These are phyloP conservation scores for Ophion costatus DNA, from an alignment of 2,888 invertebrate species.

Conservation along the genomic window DNA sequence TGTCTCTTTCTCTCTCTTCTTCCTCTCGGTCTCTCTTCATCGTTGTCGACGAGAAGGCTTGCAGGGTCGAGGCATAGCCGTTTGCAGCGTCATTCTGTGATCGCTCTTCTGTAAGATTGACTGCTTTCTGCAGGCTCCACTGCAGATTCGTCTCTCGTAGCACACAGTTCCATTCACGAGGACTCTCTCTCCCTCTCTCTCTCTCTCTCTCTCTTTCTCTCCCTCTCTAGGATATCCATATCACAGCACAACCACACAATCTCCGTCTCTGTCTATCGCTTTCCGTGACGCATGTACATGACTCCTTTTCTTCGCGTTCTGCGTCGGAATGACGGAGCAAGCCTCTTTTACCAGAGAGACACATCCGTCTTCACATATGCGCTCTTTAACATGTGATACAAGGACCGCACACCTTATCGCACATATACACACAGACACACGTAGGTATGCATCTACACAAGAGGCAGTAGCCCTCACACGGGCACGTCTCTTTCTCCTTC, in stretches of 20 bases:
- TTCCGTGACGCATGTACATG: neutral
- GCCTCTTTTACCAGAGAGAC: conserved; percentile 24
- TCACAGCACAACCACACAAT: conserved; percentile 65
- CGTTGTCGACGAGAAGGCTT: conserved; percentile 65
- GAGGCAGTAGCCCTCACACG: conserved; percentile 43
- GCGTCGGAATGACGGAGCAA: conserved; percentile 38
- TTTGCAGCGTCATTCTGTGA: conserved; percentile 81
- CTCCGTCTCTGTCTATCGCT: conserved; percentile 23
- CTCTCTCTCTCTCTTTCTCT: conserved; percentile 49
- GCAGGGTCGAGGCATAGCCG: conserved; percentile 65
- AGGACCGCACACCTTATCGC: conserved; percentile 28
- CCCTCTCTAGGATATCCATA: conserved; percentile 71
- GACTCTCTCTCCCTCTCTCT: conserved; percentile 69
- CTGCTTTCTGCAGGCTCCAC: conserved; percentile 69
- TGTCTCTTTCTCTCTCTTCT: conserved; percentile 46
- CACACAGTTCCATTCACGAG: conserved; percentile 55
- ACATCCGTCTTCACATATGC: conserved; percentile 17
- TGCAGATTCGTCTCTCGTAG: conserved; percentile 44
- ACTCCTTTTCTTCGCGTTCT: conserved; percentile 50
- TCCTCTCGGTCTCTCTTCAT: conserved; percentile 44
- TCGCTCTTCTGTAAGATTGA: conserved; percentile 82
- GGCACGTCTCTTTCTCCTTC: conserved; percentile 58
- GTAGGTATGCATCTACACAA: conserved; percentile 45
- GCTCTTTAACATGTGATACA: conserved; percentile 57
- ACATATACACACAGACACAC: neutral